Conservation (phyloP, 1,140 invertebrate species). For the Harpegnathos saltator region DNA sequence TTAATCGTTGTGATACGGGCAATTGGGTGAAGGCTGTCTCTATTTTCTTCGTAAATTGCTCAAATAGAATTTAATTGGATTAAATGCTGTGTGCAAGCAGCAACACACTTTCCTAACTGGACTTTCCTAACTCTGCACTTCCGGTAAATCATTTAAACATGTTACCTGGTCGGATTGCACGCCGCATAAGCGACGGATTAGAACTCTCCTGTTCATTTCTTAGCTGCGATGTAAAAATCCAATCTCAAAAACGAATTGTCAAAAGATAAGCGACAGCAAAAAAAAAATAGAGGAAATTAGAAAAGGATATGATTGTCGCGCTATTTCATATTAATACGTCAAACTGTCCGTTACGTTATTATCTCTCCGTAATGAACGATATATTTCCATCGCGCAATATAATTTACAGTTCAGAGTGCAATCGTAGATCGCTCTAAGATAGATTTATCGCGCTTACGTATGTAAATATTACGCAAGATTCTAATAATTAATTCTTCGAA, state of each 20-base stretch:
- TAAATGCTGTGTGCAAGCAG: too few species aligned
- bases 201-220: neutral
- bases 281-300: neutral
- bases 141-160: neutral
- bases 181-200: neutral
- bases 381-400: slow-evolving; percentile 28
- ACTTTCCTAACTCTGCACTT: neutral
- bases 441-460: neutral
- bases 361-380: slow-evolving; percentile 7
- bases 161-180: neutral
- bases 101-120: neutral
- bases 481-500: neutral
- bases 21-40: neutral
- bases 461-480: neutral
- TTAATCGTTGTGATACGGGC: neutral
- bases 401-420: slow-evolving; percentile 30
- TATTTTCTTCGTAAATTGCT: neutral
- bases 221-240: neutral
- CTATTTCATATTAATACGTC: neutral
- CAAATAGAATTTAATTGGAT: neutral
- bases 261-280: neutral
- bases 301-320: neutral
- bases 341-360: neutral
- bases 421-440: neutral
- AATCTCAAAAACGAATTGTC: neutral